Conservation (phyloP, 1,140 invertebrate species). For the Drosophila baimaii region DNA sequence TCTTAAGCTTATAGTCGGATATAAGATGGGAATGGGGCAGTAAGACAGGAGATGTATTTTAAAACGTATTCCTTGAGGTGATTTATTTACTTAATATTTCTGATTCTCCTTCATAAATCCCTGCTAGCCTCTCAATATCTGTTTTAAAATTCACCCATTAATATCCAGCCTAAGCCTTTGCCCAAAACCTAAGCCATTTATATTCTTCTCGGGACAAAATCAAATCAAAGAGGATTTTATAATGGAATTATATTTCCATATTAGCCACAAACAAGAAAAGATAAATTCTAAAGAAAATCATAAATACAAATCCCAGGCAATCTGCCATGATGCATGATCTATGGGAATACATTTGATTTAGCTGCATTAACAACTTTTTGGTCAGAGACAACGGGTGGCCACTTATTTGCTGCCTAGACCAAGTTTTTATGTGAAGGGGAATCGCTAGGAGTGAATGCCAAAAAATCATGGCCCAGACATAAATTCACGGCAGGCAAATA, state of each 20-base stretch:
- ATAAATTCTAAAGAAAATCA: slow-evolving; percentile 56
- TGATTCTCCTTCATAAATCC: not conserved
- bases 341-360: slow-evolving; percentile 64
- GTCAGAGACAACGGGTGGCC: slow-evolving; percentile 65
- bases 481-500: slow-evolving; percentile 69
- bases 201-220: slow-evolving; percentile 9
- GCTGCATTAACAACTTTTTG: slow-evolving; percentile 56
- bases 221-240: slow-evolving; percentile 62
- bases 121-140: not conserved
- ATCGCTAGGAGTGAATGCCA: slow-evolving; percentile 39
- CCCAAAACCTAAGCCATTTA: slow-evolving; percentile 4
- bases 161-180: not conserved
- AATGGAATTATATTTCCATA: slow-evolving; percentile 71
- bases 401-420: slow-evolving; percentile 39
- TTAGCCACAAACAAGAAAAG: slow-evolving; percentile 46
- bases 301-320: slow-evolving; percentile 75
- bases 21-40: not conserved
- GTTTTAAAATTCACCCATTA: not conserved
- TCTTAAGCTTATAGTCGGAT: not conserved
- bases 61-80: not conserved
- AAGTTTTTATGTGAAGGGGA: slow-evolving; percentile 39
- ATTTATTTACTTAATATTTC: slow-evolving; percentile 9
- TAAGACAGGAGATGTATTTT: not conserved
- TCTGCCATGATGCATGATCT: slow-evolving; percentile 71
- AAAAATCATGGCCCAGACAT: slow-evolving; percentile 69